Evolutionary conservation across 2,888 invertebrate genomes (phyloP), one percentile per base, ranked within the genome.

Genomic region (Nomada goodeniana): DNA sequence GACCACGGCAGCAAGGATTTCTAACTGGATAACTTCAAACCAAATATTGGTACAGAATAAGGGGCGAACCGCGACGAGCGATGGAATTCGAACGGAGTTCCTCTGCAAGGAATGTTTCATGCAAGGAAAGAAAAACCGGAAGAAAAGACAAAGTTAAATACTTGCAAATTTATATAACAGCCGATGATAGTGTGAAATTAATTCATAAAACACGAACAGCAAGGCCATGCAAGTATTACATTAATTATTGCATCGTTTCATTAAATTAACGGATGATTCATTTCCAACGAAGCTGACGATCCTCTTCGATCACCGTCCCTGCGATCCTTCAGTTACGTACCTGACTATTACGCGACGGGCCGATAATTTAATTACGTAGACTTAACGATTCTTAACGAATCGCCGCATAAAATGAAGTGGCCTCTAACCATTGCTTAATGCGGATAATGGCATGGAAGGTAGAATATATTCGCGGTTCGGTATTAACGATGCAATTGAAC

Each of bases 1-100:
- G 29, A 42, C 59, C 65, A 11, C 36, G 61, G 18, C 47, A 7
- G n/a, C 42, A 53, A 47, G 23, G 23, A 63, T 52, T 52, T 59
- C 69, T 26, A 50, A n/a, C 23, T 18, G 5, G 0, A n/a, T 18
- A 42, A 42, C 60, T 29, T 59, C 23, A 26, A 50, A 50, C 47
- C 44, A 71, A 76, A 76, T 50, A 64, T 76, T 64, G 47, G 64
- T 50, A 47, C 5, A 15, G n/a, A 76, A 63, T 64, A 71, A 36
- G 44, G 13, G 18, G 9, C 4, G 47, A 63, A 4, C 23, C 10
- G 10, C 75, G 69, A n/a, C 44, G 20, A 44, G 29, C 18, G 10
- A 42, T 10, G 18, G 63, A 29, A 23, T 61, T 55, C 7, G 2
- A 42, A 61, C 18, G n/a, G 23, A n/a, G 0, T 52, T 3, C 29